phyloP scores from a whole-genome alignment of 2,797 vertebrate genomes.

The Erethizon dorsatum region DNA sequence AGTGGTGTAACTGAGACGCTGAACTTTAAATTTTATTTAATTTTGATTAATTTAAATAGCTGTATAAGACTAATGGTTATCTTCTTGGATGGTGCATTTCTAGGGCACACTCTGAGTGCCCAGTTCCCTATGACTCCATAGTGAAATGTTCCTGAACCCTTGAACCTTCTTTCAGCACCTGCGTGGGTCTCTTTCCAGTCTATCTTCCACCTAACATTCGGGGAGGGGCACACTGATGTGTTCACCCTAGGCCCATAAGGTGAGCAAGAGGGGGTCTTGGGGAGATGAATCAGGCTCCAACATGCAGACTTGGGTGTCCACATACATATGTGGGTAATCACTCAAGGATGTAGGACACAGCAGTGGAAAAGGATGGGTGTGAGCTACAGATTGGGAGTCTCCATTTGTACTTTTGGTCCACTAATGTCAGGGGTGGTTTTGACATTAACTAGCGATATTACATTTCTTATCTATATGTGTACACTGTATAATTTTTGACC shows the following conservation, averaged over 20 bases:
- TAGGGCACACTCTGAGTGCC: background rate
- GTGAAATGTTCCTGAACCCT: background rate
- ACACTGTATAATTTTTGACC: background rate
- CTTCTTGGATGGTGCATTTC: background rate
- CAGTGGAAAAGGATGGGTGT: background rate
- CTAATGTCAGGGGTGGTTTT: background rate
- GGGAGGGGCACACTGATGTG: background rate
- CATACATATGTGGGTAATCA: background rate
- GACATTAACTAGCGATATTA: background rate
- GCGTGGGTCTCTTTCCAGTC: background rate
- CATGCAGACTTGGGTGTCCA: background rate
- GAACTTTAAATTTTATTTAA: slow-evolving; percentile 28
- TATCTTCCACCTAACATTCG: background rate
- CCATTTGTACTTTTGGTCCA: background rate
- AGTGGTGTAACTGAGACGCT: background rate
- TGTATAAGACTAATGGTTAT: background rate
- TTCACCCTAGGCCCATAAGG: background rate
- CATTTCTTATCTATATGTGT: background rate
- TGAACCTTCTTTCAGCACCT: background rate
- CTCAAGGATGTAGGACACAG: background rate
- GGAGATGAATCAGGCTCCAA: background rate
- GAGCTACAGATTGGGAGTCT: background rate
- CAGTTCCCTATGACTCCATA: background rate
- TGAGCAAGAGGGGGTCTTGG: background rate
- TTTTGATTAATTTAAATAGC: slow-evolving; percentile 13